phyloP scores from a whole-genome alignment of 1,140 invertebrate species.

The Psilanteris sp. region DNA sequence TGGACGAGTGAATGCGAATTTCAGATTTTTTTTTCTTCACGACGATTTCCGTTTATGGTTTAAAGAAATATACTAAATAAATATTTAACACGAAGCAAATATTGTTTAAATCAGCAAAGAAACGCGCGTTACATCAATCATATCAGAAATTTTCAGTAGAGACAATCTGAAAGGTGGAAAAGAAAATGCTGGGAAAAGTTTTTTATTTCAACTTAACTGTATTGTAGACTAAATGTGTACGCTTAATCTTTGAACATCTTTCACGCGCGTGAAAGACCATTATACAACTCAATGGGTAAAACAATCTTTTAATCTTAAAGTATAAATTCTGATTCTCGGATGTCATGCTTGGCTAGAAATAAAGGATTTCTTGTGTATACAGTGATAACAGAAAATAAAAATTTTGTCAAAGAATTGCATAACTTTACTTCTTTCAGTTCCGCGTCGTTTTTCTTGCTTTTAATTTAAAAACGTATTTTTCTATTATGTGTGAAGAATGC shows the following conservation, averaged over 20 bases:
- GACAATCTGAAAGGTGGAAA: too few species aligned
- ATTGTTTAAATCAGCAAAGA: too few species aligned
- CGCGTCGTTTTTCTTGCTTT: too few species aligned
- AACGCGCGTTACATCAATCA: too few species aligned
- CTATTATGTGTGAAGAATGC: too few species aligned
- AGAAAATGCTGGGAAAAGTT: too few species aligned
- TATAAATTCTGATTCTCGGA: slow-evolving; percentile 22
- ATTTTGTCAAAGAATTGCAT: slow-evolving; percentile 4
- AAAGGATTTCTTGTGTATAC: not conserved
- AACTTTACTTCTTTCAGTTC: slow-evolving; percentile 1
- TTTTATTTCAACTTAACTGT: slow-evolving; percentile 5
- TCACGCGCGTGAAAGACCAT: slow-evolving; percentile 18
- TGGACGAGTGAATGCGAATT: slow-evolving; percentile 28
- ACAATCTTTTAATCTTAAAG: slow-evolving; percentile 36
- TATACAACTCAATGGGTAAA: slow-evolving; percentile 4
- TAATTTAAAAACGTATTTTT: too few species aligned
- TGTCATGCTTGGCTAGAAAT: slow-evolving; percentile 6
- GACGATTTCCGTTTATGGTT: too few species aligned
- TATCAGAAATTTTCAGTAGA: too few species aligned
- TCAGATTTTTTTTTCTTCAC: slow-evolving; percentile 11
- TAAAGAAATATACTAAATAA: too few species aligned
- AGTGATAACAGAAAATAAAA: not conserved
- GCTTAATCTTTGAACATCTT: slow-evolving; percentile 19
- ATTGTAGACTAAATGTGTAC: slow-evolving; percentile 5
- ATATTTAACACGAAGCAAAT: too few species aligned